Conservation (phyloP, 2,113 vertebrate species). For the Eulemur macaco region DNA sequence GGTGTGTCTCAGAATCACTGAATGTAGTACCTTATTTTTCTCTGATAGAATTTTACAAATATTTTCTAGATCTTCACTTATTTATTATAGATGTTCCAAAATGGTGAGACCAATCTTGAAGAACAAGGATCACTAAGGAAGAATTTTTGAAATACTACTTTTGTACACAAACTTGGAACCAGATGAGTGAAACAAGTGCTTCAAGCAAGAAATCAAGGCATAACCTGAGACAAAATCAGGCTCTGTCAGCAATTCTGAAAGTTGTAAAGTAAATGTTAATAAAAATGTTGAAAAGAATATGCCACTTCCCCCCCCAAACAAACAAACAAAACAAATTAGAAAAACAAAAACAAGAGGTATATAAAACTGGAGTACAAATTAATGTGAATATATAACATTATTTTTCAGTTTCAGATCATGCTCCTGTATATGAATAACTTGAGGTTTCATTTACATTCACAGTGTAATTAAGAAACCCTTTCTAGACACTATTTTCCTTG, state of each 20-base stretch:
- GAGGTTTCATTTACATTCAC: not conserved
- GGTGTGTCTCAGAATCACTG: not conserved
- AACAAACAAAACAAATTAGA: not conserved
- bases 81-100: not conserved
- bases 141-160: not conserved
- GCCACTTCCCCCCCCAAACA: not conserved
- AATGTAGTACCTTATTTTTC: not conserved
- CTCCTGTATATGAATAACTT: not conserved
- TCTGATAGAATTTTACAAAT: not conserved
- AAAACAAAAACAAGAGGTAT: not conserved
- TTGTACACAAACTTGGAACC: not conserved
- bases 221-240: not conserved
- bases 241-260: not conserved
- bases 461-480: not conserved
- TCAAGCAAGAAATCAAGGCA: not conserved
- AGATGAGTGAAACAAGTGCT: not conserved
- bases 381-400: not conserved
- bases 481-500: not conserved
- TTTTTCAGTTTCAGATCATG: not conserved
- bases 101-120: not conserved
- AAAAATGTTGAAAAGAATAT: not conserved
- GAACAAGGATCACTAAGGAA: not conserved
- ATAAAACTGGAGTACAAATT: not conserved
- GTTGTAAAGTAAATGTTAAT: not conserved
- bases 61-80: not conserved